Base-by-base conservation (phyloP, 2,113 vertebrate species). In the Rousettus leschenaultii region DNA sequence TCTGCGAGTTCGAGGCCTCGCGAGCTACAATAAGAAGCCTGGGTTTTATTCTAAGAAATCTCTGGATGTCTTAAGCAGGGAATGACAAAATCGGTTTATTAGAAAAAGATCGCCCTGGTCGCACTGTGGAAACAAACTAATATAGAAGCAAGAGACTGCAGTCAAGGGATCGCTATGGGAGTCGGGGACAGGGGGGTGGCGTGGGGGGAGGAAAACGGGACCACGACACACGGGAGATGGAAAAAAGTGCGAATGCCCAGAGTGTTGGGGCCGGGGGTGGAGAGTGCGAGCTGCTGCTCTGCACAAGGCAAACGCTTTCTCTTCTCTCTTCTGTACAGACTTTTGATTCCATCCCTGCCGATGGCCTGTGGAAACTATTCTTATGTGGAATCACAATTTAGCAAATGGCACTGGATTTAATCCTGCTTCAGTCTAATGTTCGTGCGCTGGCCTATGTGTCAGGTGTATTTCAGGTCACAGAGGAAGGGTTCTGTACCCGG, bases 401-500 rank as follows among this genome's bases (percentile, higher is more conserved):
- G 24, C 45, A 45, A 84, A 28, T n/a, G 40, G 16, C 53, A 18
- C 4, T 88, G 66, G 55, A 38, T 30, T 68, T 43, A 7, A 15
- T 57, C 51, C 28, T 24, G 12, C 24, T 51, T 51, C 26, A 51
- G 86, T 63, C 65, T 82, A 19, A 28, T 63, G 53, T 86, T 57
- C 38, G 43, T 11, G 33, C 21, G 45, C 55, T 86, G 85, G 77
- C 51, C 59, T 21, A 22, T 9, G 18, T 57, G 51, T 43, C 86
- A 93, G 75, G 65, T 75, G 45, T 65, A 59, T 80, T 90, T 97
- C 86, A 93, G 71, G 86, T 87, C 93, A 87, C 70, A 73, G 33
- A 91, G 75, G 19, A 95, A 83, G 61, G 55, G 30, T 26, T 38
- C 59, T 45, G 43, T 18, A 65, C 26, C 28, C 48, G 57, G 12